phyloP scores from a whole-genome alignment of 2,797 vertebrate genomes.

The Protosalanx chinensis region DNA sequence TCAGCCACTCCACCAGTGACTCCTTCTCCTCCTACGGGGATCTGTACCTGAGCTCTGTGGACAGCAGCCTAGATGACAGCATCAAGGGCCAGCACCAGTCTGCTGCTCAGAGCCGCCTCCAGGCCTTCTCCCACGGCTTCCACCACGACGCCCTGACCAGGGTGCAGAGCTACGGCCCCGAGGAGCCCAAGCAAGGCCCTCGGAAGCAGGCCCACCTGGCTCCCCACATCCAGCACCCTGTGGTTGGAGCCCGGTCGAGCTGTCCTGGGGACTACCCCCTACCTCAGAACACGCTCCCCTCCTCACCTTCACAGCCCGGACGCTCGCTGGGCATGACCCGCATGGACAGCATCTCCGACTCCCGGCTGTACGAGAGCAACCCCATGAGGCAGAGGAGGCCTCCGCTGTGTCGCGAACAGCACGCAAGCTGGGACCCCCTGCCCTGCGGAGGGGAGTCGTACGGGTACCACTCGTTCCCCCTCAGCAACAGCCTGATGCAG shows the following conservation, averaged over 20 bases:
- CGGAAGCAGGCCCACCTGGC: slow-evolving; percentile 89
- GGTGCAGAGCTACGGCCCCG: slow-evolving; percentile 91
- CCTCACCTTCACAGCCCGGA: slow-evolving; percentile 81
- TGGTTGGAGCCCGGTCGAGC: slow-evolving; percentile 86
- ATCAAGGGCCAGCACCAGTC: slow-evolving; percentile 83
- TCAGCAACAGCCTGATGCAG: slow-evolving; percentile 90
- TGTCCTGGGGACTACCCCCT: slow-evolving; percentile 93
- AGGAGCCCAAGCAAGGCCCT: slow-evolving; percentile 86
- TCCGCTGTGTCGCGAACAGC: slow-evolving; percentile 96
- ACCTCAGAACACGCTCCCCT: slow-evolving; percentile 82
- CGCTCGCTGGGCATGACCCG: slow-evolving; percentile 97
- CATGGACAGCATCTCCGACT: slow-evolving; percentile 98
- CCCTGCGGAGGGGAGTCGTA: slow-evolving; percentile 87
- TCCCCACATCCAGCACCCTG: slow-evolving; percentile 83
- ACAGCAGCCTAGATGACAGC: slow-evolving; percentile 86
- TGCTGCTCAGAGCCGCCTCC: slow-evolving; percentile 83
- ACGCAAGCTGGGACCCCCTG: slow-evolving; percentile 96
- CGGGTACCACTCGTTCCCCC: slow-evolving; percentile 86
- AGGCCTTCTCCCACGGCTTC: slow-evolving; percentile 90
- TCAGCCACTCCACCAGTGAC: slow-evolving; percentile 93
- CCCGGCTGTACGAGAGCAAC: slow-evolving; percentile 93
- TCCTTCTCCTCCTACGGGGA: slow-evolving; percentile 94
- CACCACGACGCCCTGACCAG: slow-evolving; percentile 90
- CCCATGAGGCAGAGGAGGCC: slow-evolving; percentile 89
- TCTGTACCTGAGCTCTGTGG: slow-evolving; percentile 87